These are phyloP conservation scores for Cydia pomonella DNA, from an alignment of 1,140 invertebrate species.

Conservation along the genomic window DNA sequence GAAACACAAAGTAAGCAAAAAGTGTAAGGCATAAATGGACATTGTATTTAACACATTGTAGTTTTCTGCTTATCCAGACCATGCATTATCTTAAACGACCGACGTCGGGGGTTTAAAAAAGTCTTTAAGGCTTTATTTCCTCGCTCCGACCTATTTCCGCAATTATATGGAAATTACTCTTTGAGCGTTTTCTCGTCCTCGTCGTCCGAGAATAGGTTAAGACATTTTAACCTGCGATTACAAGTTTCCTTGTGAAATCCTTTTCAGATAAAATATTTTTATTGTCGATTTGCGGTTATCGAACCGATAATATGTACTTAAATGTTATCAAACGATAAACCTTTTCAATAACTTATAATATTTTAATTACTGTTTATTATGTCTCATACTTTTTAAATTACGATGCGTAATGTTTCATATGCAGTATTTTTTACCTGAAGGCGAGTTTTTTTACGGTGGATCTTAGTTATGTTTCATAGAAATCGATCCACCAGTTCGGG, in stretches of 20 bases:
- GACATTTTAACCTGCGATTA: neutral
- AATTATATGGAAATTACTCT: slow-evolving; percentile 29
- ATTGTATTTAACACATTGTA: slow-evolving; percentile 18
- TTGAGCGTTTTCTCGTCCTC: slow-evolving; percentile 9
- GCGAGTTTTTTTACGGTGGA: too few species aligned
- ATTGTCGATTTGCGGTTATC: neutral
- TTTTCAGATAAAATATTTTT: neutral
- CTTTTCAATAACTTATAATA: too few species aligned
- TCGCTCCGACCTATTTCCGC: slow-evolving; percentile 10
- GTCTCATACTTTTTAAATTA: too few species aligned
- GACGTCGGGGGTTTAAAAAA: neutral
- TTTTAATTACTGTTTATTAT: too few species aligned
- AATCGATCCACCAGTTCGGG: too few species aligned
- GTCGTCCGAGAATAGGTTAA: neutral
- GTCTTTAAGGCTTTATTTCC: slow-evolving; percentile 27
- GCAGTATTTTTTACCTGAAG: too few species aligned
- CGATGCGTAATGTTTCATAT: too few species aligned
- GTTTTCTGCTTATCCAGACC: neutral
- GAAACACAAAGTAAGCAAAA: slow-evolving; percentile 9
- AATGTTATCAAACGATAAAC: too few species aligned
- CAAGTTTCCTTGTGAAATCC: neutral
- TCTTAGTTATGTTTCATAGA: too few species aligned
- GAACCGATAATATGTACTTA: too few species aligned
- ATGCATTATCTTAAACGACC: slow-evolving; percentile 23
- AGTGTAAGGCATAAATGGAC: neutral